phyloP scores from a whole-genome alignment of 1,140 invertebrate genomes.

The Drosophila busckii region DNA sequence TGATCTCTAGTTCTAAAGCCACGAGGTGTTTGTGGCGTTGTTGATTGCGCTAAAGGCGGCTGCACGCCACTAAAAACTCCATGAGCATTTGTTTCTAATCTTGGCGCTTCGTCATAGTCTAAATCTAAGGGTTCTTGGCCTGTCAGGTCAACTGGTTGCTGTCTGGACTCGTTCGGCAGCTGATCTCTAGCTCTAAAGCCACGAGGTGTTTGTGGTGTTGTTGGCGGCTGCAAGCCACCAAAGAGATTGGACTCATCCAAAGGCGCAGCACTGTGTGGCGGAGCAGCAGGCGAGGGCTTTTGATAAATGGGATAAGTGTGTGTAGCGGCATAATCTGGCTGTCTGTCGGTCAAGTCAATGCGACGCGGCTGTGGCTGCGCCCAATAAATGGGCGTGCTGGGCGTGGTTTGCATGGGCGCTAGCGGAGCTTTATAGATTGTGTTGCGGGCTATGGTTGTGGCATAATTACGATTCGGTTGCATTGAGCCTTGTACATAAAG shows the following conservation, averaged over 20 bases:
- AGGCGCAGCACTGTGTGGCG: background rate
- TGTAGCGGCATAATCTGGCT: too few relatives aligned
- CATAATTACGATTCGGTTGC: slow-evolving; percentile 74
- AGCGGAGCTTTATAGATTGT: slow-evolving; percentile 47
- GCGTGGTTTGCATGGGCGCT: slow-evolving; percentile 51
- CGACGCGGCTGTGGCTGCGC: background rate
- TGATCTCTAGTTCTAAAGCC: background rate
- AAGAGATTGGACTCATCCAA: slow-evolving; percentile 32
- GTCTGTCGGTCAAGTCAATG: too few relatives aligned
- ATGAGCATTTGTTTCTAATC: slow-evolving; percentile 25
- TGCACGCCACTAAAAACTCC: background rate
- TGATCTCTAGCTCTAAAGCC: background rate
- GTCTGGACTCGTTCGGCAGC: background rate
- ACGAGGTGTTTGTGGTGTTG: background rate
- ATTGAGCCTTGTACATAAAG: slow-evolving; percentile 64
- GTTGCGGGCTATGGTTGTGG: slow-evolving; percentile 5
- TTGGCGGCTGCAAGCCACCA: slow-evolving; percentile 37
- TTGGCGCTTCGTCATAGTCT: slow-evolving; percentile 9
- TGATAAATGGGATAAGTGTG: too few relatives aligned
- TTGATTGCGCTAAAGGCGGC: background rate
- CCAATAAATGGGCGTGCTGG: slow-evolving; percentile 3
- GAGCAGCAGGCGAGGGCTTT: too few relatives aligned
- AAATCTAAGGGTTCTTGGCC: slow-evolving; percentile 43
- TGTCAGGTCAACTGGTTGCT: background rate
- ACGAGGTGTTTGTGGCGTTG: background rate